Evolutionary conservation across 2,113 vertebrate genomes (phyloP), one percentile per base, ranked within the genome.

Genomic region (Carlito syrichta): DNA sequence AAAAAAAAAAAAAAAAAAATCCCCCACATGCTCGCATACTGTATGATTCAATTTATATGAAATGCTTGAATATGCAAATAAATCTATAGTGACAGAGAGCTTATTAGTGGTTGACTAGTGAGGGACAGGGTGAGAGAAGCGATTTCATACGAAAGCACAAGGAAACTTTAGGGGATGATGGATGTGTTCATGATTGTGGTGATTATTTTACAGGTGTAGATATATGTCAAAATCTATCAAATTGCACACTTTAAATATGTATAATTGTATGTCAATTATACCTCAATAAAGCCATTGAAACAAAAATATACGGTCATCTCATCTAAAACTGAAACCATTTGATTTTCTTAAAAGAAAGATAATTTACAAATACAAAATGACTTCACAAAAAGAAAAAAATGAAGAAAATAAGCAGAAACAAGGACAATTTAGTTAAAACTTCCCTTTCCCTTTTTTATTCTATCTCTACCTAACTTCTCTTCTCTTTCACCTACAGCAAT

Each of bases 401-500:
- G 38, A 74, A 43, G 50, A 89, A 97, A 91, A 76, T 4, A 92
- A 87, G 74, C 63, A 97, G 81, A 96, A 25, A 81, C 76, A 74
- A 77, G 94, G 73, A 69, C 43, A 97, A 74, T 78, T 68, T 74
- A 85, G 50, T 7, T 27, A 89, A 76, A 12, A 83, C 3, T 79
- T 94, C 13, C 81, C 69, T 93, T 97, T 97, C 50, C 52, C 62
- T 58, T 96, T 95, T 85, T 96, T 91, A 97, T 93, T 50, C n/a
- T 93, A 62, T 60, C 6, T 73, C 54, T 77, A 11, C 35, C 3
- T 96, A 78, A 78, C 27, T 96, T 97, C 71, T 93, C 38, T 94
- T 97, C 69, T 96, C 0, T 89, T 93, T 97, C 96, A 94, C 91
- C 48, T 97, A 96, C 30, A 94, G 71, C 85, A 92, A 97, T 94